Base-by-base conservation (phyloP, 2,888 invertebrate genomes). In the Auanema sp. region DNA sequence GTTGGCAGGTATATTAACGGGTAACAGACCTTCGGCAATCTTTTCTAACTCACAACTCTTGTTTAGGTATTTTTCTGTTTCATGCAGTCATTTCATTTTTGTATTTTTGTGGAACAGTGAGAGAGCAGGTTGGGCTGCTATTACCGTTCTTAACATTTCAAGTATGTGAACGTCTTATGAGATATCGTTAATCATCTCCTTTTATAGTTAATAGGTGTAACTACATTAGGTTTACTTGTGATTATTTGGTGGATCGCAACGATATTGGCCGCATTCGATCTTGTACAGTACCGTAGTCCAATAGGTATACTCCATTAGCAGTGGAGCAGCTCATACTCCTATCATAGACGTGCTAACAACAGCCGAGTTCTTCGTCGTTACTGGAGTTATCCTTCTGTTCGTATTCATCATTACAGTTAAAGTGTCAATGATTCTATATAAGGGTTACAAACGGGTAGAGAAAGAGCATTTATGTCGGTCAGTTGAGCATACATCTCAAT, bases 231-330 rank as follows among this genome's bases (percentile, higher is more conserved):
- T 1, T 55, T 73, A 11, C 67, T 73, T n/a, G 60, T 67, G 1
- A 66, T 73, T 47, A 65, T 71, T 18, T 73, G 73, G 73, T 73
- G 73, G 73, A 71, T 73, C 18, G 70, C 68, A 2, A 69, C 73
- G 2, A 33, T 73, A 11, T 50, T 73, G n/a, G 56, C 70, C 2
- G 42, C 67, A 8, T 73, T 73, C 58, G 70, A 69, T 47, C 52
- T 73, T 8, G 69, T 73, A 4, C 47, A 64, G 40, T 73, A 73
- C 41, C 44, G 40, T n/a, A 64, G 64, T 55, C 59, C 55, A 16
- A 59, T 59, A 11, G 55, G 64, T 64, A 18, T 16, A 44, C 49
- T 5, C 5, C 6, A 40, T 11, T 55, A 6, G 10, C 47, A 18
- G 10, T 5, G 47, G 4, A 5, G 18, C 6, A 16, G 3, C 47